Evolutionary conservation across 2,113 vertebrate species (phyloP), one percentile per base, ranked within the genome.

Genomic region (Malurus cyaneus): DNA sequence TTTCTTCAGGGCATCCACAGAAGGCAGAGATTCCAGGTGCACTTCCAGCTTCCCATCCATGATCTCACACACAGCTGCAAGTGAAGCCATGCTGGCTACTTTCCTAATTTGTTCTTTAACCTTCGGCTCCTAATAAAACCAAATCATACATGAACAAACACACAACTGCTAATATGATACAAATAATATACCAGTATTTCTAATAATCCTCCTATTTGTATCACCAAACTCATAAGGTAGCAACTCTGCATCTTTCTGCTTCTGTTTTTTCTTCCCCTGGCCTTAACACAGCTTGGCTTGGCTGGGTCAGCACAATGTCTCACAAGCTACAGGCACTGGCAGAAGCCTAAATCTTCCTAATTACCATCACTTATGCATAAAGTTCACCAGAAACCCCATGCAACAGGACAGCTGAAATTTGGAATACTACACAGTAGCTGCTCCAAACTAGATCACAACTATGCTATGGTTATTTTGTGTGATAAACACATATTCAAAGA

Each of bases 41-140:
- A 47, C 90, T 72, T 94, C 89, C 32, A 93, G 94, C 24, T 92
- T 85, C 70, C 31, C 88, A 77, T 96, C 95, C n/a, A 96, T 44
- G 17, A 98, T 91, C 64, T 97, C 92, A 95, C 98, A 99, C 4
- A 98, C 89, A 19, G 57, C 94, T 44, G 98, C 98, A 82, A 99
- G 93, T 5, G 98, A 97, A 4, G 98, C 98, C 98, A 99, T 98
- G 71, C 98, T 96, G 42, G 98, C 96, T 0, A 96, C 98, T 86
- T 87, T 98, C 71, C 97, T 94, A 46, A 99, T 98, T 93, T 99
- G 99, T 20, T 93, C 84, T 18, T 90, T 96, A 49, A 99, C 95
- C 15, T 97, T 98, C 0, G 73, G 96, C 53, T 98, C 96, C 99
- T 99, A 79, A 56, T 26, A 86, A 94, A 95, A 60, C 26, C 71